Conservation (phyloP, 2,797 vertebrate genomes). For the Gallinago nigripennis region DNA sequence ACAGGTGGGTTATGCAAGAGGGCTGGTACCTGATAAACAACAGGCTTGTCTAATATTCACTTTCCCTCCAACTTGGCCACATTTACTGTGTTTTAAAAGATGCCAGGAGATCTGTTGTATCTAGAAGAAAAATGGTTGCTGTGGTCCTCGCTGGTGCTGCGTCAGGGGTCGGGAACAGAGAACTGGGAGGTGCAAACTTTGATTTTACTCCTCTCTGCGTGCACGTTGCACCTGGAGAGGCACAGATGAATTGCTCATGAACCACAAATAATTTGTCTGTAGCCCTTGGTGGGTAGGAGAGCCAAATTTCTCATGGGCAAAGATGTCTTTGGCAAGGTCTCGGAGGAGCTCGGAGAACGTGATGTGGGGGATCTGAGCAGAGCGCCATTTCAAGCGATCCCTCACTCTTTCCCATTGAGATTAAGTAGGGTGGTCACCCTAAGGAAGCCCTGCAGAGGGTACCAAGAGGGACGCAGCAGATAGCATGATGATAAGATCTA, state of each 20-base stretch:
- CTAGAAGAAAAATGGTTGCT: background rate
- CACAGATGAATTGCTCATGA: background rate
- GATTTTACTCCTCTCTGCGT: background rate
- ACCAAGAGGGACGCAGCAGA: background rate
- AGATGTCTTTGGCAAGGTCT: background rate
- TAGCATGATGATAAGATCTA: background rate
- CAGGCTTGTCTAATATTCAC: background rate
- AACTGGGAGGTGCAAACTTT: background rate
- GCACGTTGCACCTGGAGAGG: background rate
- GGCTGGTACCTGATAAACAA: background rate
- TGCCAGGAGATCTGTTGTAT: background rate
- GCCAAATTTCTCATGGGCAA: background rate
- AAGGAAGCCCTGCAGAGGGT: background rate
- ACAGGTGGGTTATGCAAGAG: background rate
- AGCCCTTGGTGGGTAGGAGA: background rate
- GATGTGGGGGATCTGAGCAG: background rate
- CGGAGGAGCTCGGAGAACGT: background rate
- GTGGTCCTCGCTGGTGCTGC: background rate
- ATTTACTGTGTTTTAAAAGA: background rate
- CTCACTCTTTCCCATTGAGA: background rate
- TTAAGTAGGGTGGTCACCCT: background rate
- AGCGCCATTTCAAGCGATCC: background rate
- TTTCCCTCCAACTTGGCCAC: background rate
- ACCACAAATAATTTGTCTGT: background rate
- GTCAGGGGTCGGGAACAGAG: fast-evolving